These are phyloP conservation scores for Andrena cerasifolii DNA, from an alignment of 1,140 invertebrate genomes.

Conservation along the genomic window DNA sequence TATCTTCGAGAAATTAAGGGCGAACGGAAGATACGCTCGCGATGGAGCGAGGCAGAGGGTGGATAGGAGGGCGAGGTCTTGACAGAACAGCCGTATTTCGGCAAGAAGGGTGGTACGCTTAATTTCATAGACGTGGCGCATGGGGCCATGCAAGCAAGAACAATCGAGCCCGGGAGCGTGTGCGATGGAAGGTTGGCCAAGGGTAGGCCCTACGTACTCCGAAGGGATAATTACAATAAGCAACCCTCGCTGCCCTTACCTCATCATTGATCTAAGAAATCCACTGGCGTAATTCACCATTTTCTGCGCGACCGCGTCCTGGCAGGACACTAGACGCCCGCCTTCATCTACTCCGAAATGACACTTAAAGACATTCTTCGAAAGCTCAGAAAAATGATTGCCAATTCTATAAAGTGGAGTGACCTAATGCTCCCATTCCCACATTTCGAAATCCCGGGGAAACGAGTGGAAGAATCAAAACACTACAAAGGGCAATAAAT, in stretches of 20 bases:
- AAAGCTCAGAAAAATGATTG: too few relatives aligned
- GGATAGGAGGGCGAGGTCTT: constrained; percentile 45
- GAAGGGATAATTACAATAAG: constrained; percentile 71
- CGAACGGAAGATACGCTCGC: constrained; percentile 50
- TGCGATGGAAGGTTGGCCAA: constrained; percentile 59
- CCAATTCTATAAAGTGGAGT: too few relatives aligned
- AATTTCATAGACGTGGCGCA: constrained; percentile 69
- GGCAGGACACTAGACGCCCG: too few relatives aligned
- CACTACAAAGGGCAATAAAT: too few relatives aligned
- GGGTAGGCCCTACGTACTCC: constrained; percentile 61
- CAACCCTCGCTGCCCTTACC: constrained; percentile 64
- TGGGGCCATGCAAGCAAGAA: constrained; percentile 67
- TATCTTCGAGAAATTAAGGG: constrained; percentile 68
- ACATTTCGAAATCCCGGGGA: too few relatives aligned
- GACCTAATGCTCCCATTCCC: too few relatives aligned
- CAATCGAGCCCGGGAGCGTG: constrained; percentile 69
- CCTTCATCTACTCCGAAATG: background rate
- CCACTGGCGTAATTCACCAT: constrained; percentile 57
- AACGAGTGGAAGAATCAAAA: too few relatives aligned
- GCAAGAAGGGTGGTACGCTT: constrained; percentile 69
- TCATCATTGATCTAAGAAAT: constrained; percentile 66
- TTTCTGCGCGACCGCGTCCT: background rate
- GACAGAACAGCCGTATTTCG: constrained; percentile 65
- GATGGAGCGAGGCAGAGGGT: background rate
- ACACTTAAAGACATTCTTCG: background rate